Evolutionary conservation across 2,888 invertebrate genomes (phyloP), one percentile per base, ranked within the genome.

Genomic region (Leptopterna dolabrata): DNA sequence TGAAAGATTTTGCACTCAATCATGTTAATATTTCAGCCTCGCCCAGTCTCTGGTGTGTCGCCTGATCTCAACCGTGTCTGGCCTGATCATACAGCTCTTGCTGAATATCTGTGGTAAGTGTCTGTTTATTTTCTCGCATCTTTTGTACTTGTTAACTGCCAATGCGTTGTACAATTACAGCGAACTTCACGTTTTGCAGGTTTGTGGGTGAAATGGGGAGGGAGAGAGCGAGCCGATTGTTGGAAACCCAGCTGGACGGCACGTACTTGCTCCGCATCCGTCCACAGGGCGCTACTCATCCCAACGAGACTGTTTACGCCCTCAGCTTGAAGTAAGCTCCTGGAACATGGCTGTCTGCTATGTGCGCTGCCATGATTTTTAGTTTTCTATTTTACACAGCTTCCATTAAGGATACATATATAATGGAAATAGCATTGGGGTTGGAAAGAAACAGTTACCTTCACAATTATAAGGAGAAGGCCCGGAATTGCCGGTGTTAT

Each of bases 131-230:
- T 4, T 4, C 36, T 36, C 36, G 36, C 7, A 36, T 36, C 7
- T 4, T 36, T 36, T 2, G 36, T 36, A 4, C 36, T 4, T 7
- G 36, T 36, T 4, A 2, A 36, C 36, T 4, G 29, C 14, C n/a
- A 29, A 14, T 45, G 13, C 16, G 0, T 47, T 45, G 16, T 43
- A 41, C 24, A 41, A 6, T n/a, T 19, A 11, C 4, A 11, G 11
- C 3, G 16, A 51, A 19, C n/a, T 2, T 11, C 16, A n/a, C 63
- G 0, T 63, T 24, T 63, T 63, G 19, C 36, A 94, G 95, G 96
- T 97, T 96, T 92, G 97, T 96, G 76, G 96, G 97, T 11, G 96
- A 96, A 92, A 97, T 97, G 96, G 96, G 96, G 43, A 94, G 97
- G 87, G 95, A 95, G 90, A 94, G 94, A 88, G 97, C 97, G 13